Conservation (phyloP, 2,888 invertebrate species). For the Thysanoteuthis rhombus region DNA sequence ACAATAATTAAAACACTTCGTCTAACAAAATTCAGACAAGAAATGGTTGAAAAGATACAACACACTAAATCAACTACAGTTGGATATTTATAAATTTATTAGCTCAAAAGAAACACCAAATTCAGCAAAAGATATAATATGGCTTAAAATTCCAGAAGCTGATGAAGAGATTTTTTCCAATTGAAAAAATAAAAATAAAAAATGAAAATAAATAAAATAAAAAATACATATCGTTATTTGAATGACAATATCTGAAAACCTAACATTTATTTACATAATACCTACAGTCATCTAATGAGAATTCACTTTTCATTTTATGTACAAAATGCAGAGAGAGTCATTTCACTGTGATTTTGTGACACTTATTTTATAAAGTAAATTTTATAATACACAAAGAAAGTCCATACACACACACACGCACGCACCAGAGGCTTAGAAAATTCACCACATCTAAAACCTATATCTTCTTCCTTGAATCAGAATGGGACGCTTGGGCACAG, state of each 20-base stretch:
- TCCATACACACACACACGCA: too few relatives aligned
- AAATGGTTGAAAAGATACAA: background rate
- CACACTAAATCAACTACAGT: background rate
- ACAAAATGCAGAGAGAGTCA: conserved; percentile 12
- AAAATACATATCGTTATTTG: background rate
- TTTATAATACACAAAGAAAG: background rate
- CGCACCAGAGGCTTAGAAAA: background rate
- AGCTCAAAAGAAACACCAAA: conserved; percentile 12
- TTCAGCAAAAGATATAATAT: background rate
- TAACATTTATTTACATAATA: conserved; percentile 12
- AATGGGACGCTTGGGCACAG: too few relatives aligned
- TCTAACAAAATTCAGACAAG: too few relatives aligned
- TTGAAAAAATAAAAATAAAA: background rate
- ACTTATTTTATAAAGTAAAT: conserved; percentile 12
- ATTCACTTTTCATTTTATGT: background rate
- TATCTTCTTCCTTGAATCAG: background rate
- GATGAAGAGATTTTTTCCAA: background rate
- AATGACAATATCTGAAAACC: background rate
- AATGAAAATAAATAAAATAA: conserved; percentile 1
- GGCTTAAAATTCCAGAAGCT: background rate
- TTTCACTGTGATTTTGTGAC: background rate
- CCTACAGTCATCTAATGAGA: background rate
- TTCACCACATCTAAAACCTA: background rate
- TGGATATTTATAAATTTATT: background rate
- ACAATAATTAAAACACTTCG: too few relatives aligned